Evolutionary conservation across 2,113 vertebrate genomes (phyloP).

Genomic region (Stictonetta naevosa): DNA sequence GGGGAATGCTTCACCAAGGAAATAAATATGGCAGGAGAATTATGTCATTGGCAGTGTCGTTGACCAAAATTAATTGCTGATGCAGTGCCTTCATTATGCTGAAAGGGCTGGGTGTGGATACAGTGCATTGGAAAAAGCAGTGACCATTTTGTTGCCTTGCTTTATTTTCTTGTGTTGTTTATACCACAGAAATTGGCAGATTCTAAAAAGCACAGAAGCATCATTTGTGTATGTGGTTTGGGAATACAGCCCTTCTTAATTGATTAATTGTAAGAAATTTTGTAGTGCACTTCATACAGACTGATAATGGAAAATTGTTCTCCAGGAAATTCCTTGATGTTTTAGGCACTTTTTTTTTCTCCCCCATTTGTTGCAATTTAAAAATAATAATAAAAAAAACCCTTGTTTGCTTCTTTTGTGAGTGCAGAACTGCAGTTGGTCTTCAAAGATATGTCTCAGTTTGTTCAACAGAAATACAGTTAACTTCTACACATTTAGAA

Average conservation of each 20-base stretch:
- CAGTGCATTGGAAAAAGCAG: conserved; percentile 16
- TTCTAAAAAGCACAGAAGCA: neutral
- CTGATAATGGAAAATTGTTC: neutral
- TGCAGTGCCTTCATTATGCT: conserved; percentile 44
- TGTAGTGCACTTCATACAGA: neutral
- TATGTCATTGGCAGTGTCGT: conserved; percentile 32
- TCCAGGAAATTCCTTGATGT: neutral
- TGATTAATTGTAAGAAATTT: neutral
- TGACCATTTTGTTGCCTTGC: neutral
- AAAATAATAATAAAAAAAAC: neutral
- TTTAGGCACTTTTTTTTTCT: neutral
- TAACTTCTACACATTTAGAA: neutral
- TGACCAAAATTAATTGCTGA: conserved; percentile 56
- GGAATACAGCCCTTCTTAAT: neutral
- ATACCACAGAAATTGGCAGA: neutral
- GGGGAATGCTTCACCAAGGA: neutral
- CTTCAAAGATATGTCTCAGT: neutral
- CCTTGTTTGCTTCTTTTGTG: conserved; percentile 12
- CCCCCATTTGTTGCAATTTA: neutral
- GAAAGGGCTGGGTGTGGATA: conserved; percentile 22
- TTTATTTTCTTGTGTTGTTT: conserved; percentile 38
- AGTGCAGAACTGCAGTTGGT: neutral
- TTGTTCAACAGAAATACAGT: neutral
- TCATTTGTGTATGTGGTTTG: neutral
- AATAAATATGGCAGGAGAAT: conserved; percentile 25